phyloP scores from a whole-genome alignment of 2,888 invertebrate genomes.

The Oxyteleia sp. region DNA sequence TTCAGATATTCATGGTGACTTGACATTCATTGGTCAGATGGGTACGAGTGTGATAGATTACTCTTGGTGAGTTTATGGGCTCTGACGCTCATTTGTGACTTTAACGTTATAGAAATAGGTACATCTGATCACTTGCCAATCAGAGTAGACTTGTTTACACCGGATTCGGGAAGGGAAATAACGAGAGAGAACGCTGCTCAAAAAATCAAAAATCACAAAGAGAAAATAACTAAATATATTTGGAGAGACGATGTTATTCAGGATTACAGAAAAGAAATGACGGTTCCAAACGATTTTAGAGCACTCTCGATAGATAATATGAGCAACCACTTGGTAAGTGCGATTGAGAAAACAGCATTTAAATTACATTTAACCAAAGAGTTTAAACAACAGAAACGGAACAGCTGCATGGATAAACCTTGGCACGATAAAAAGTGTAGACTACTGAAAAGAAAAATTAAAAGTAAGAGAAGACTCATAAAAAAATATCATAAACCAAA shows the following conservation, averaged over 20 bases:
- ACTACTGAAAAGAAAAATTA: slow-evolving; percentile 12
- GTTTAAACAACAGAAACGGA: background rate
- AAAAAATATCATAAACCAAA: too few species aligned
- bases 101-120: slow-evolving; percentile 5
- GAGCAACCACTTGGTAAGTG: background rate
- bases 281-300: background rate
- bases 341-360: background rate
- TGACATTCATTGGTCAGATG: slow-evolving; percentile 20
- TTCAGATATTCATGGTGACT: background rate
- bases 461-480: background rate
- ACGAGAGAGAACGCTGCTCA: background rate
- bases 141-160: background rate
- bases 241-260: background rate
- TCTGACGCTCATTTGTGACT: slow-evolving; percentile 2
- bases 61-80: background rate
- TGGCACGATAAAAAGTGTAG: slow-evolving; percentile 24
- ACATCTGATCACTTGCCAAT: slow-evolving; percentile 12
- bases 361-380: background rate
- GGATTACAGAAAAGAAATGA: background rate
- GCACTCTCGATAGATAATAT: slow-evolving; percentile 3
- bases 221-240: too few species aligned
- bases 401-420: slow-evolving; percentile 18
- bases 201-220: slow-evolving; percentile 2
- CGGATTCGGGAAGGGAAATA: background rate
- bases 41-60: slow-evolving; percentile 18